Evolutionary conservation across 2,888 invertebrate genomes (phyloP).

Genomic region (Ophioninae sp.): DNA sequence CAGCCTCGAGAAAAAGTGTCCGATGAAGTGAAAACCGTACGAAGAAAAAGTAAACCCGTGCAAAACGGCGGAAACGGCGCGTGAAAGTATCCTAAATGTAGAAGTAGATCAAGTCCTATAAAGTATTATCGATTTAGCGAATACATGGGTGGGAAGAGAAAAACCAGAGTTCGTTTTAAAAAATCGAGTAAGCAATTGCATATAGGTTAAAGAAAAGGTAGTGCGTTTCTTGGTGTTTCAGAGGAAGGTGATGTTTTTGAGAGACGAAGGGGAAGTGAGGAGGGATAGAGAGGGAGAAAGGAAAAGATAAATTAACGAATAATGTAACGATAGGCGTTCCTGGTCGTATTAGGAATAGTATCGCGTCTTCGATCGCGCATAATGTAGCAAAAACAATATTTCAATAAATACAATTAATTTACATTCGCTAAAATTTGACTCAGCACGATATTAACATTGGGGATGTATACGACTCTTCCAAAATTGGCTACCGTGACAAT

Average conservation of each 20-base stretch:
- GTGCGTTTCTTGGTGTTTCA: constrained; percentile 46
- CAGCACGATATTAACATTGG: not conserved
- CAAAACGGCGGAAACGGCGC: constrained; percentile 15
- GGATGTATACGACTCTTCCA: not conserved
- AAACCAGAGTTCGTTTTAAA: constrained; percentile 37
- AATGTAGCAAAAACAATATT: constrained; percentile 51
- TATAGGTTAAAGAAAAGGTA: constrained; percentile 43
- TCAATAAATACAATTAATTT: constrained; percentile 62
- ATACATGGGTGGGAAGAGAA: constrained; percentile 17
- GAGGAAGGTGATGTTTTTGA: not conserved
- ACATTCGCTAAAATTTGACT: constrained; percentile 16
- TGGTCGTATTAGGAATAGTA: constrained; percentile 38
- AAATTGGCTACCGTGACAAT: not conserved
- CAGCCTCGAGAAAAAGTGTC: constrained; percentile 7
- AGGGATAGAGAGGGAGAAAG: constrained; percentile 1
- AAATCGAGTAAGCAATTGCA: constrained; percentile 52
- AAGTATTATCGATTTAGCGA: constrained; percentile 58
- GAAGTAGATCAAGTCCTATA: constrained; percentile 37
- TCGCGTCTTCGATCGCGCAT: constrained; percentile 38
- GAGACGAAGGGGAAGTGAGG: not conserved
- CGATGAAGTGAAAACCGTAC: constrained; percentile 4
- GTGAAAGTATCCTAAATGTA: constrained; percentile 56
- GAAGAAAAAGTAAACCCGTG: not conserved
- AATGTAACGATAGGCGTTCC: constrained; percentile 51
- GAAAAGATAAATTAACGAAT: constrained; percentile 45